Conservation (phyloP, 2,888 invertebrate genomes). For the Erebia palarica region DNA sequence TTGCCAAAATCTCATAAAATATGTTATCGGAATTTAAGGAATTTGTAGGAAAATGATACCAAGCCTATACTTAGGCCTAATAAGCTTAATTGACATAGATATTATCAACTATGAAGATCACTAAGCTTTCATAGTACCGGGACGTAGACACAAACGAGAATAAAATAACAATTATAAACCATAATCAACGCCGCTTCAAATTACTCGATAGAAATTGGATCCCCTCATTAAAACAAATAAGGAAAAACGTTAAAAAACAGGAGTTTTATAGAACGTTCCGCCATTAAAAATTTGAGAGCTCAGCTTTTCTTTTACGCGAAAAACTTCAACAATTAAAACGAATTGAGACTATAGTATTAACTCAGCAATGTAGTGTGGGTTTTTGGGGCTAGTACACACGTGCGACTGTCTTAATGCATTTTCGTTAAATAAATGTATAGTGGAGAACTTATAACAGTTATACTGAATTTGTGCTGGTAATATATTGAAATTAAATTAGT, state of each 20-base stretch:
- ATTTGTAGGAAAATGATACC: no score
- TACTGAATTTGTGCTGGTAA: no score
- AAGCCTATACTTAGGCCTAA: no score
- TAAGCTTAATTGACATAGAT: no score
- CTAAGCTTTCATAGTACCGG: background rate
- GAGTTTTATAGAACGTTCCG: slow-evolving; percentile 11
- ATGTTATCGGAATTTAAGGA: no score
- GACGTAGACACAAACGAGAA: background rate
- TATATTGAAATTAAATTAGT: no score
- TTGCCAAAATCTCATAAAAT: no score
- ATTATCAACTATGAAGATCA: no score
- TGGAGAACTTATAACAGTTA: no score
- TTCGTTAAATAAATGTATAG: no score
- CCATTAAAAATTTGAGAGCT: slow-evolving; percentile 33
- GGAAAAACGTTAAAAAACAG: slow-evolving; percentile 15
- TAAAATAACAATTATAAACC: slow-evolving; percentile 3
- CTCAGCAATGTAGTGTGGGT: slow-evolving; percentile 10
- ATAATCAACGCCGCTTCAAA: slow-evolving; percentile 13
- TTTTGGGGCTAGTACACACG: background rate
- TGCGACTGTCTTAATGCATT: background rate
- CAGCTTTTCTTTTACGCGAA: slow-evolving; percentile 29
- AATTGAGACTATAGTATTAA: slow-evolving; percentile 35
- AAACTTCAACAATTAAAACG: slow-evolving; percentile 45
- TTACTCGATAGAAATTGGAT: slow-evolving; percentile 16
- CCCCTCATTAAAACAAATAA: slow-evolving; percentile 26